Percentiles rank a stretch among this genome's conserved stretches.
phyloP scores from a whole-genome alignment of 2,797 vertebrate species.

The Semotilus atromaculatus region DNA sequence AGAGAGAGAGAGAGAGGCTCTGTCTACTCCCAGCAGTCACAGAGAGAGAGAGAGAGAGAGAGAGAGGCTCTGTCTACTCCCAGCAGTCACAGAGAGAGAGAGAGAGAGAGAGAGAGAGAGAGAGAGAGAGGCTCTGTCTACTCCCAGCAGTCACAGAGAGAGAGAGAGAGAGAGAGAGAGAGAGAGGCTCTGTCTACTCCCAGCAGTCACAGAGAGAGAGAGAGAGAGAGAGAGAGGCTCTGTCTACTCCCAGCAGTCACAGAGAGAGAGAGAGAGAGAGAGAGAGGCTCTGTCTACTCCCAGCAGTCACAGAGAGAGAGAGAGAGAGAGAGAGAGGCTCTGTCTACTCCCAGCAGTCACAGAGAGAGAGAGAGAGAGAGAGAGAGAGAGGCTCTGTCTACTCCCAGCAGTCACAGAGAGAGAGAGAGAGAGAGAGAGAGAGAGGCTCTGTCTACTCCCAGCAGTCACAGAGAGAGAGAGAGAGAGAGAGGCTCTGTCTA shows the following conservation, averaged over 20 bases:
- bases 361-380: neutral
- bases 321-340: neutral
- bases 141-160: neutral
- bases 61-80: no score
- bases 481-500: neutral
- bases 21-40: neutral
- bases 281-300: no score
- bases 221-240: neutral
- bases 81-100: neutral
- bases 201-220: neutral
- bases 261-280: neutral
- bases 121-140: no score
- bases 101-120: neutral
- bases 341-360: neutral
- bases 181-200: no score
- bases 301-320: neutral
- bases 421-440: neutral
- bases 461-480: neutral
- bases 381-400: no score
- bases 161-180: neutral
- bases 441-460: no score
- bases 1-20: neutral
- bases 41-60: neutral
- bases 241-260: neutral
- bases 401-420: neutral